Conservation (phyloP, 2,797 vertebrate species). For the Tolypeutes matacus region DNA sequence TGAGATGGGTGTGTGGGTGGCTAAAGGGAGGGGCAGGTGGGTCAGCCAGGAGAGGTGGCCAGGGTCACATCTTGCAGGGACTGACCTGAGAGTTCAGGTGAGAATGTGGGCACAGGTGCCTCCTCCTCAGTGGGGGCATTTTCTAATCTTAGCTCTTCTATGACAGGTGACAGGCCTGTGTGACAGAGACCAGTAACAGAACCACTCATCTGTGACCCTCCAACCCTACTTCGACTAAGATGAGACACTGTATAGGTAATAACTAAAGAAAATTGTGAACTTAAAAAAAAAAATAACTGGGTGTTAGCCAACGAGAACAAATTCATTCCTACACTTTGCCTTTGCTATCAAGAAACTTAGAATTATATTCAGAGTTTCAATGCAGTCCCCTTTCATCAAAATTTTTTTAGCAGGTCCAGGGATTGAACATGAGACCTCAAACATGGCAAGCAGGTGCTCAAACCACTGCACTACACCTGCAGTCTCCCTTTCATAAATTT, state of each 20-base stretch:
- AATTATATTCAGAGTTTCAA: background rate
- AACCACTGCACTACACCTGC: too few relatives aligned
- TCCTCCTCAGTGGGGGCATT: background rate
- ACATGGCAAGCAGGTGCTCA: too few relatives aligned
- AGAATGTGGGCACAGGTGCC: background rate
- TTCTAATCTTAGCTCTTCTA: background rate
- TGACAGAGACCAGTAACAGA: background rate
- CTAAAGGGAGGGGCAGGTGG: background rate
- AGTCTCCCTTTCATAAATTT: background rate
- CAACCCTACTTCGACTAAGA: background rate
- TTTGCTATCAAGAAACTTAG: background rate
- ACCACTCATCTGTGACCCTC: background rate
- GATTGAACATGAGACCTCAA: too few relatives aligned
- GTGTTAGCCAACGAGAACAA: background rate
- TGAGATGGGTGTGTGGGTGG: background rate
- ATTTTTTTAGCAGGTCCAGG: background rate
- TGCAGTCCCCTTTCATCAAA: background rate
- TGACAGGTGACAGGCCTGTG: background rate
- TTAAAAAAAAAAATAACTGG: background rate
- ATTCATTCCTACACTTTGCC: background rate
- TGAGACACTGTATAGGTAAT: background rate
- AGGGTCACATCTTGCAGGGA: background rate
- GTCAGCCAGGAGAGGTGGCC: fast-evolving
- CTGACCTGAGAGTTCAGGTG: background rate
- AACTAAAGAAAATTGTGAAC: background rate